Conservation (phyloP, 1,140 invertebrate genomes). For the Drosophila subobscura region DNA sequence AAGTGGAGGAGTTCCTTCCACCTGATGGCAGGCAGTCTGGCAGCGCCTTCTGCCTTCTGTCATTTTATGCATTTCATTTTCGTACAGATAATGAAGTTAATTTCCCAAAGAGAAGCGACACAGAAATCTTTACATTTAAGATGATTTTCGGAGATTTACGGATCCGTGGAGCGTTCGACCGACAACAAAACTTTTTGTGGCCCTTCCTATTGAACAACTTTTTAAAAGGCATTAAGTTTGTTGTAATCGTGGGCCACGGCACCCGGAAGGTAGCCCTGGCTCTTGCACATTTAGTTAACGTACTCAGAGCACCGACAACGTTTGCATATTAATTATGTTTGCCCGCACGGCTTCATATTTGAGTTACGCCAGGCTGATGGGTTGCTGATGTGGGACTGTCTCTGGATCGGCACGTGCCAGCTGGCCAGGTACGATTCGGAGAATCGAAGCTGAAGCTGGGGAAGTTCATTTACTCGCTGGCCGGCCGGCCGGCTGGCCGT, state of each 20-base stretch:
- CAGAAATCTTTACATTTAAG: conserved; percentile 60
- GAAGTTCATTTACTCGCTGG: conserved; percentile 52
- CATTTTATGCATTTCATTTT: conserved; percentile 61
- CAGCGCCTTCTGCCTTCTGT: conserved; percentile 20
- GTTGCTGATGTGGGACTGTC: background rate
- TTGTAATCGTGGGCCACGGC: conserved; percentile 48
- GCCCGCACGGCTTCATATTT: conserved; percentile 46
- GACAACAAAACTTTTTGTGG: conserved; percentile 40
- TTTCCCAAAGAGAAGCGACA: conserved; percentile 50
- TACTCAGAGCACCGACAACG: conserved; percentile 51
- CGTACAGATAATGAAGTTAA: conserved; percentile 69
- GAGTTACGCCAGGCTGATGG: conserved; percentile 12
- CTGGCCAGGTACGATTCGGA: conserved; percentile 15
- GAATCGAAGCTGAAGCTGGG: background rate
- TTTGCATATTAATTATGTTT: conserved; percentile 73
- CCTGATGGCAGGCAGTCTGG: conserved; percentile 23
- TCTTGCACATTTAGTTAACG: conserved; percentile 61
- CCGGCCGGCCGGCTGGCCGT: background rate
- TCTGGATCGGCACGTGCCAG: conserved; percentile 50
- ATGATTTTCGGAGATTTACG: conserved; percentile 68
- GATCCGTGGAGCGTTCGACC: conserved; percentile 1
- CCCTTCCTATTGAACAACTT: conserved; percentile 48
- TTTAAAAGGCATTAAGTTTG: conserved; percentile 70
- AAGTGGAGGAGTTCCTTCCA: conserved; percentile 6
- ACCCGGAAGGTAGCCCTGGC: conserved; percentile 29